A percentile compares a stretch with the other conserved stretches of the same genome.
Conservation (phyloP, 2,113 vertebrate species). For the Scomber colias region DNA sequence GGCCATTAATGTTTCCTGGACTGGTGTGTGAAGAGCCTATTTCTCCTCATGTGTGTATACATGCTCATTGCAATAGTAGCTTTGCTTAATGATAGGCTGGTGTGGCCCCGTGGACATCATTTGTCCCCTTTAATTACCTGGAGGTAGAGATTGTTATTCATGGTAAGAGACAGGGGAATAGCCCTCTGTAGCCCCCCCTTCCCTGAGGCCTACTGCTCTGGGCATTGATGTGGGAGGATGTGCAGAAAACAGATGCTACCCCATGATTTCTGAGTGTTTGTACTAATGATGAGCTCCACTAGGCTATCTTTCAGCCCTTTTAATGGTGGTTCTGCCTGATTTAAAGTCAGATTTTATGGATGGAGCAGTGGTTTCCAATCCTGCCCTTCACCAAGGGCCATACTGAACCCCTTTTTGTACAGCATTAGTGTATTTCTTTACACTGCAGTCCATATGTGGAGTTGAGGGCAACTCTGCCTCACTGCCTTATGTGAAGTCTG, state of each 20-base stretch:
- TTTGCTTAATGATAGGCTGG: slow-evolving; percentile 80
- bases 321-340: slow-evolving; percentile 72
- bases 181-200: slow-evolving; percentile 44
- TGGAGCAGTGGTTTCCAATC: slow-evolving; percentile 58
- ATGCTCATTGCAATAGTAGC: slow-evolving; percentile 70
- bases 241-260: slow-evolving; percentile 79
- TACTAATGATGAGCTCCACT: slow-evolving; percentile 76
- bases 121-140: slow-evolving; percentile 82
- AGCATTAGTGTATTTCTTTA: slow-evolving; percentile 37
- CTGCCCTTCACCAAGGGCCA: slow-evolving; percentile 51
- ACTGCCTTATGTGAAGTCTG: neutral
- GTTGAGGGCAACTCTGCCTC: slow-evolving; percentile 10
- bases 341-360: slow-evolving; percentile 75
- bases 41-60: slow-evolving; percentile 63
- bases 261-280: slow-evolving; percentile 80
- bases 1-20: slow-evolving; percentile 77
- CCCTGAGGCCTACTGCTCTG: slow-evolving; percentile 68
- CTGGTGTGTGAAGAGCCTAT: slow-evolving; percentile 58
- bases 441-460: slow-evolving; percentile 2
- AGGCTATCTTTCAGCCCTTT: slow-evolving; percentile 67
- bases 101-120: slow-evolving; percentile 70
- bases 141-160: slow-evolving; percentile 80
- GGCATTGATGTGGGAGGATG: slow-evolving; percentile 77
- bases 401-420: slow-evolving; percentile 41
- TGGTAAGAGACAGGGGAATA: slow-evolving; percentile 71